phyloP scores from a whole-genome alignment of 2,888 invertebrate genomes.

The Athetis lepigone region DNA sequence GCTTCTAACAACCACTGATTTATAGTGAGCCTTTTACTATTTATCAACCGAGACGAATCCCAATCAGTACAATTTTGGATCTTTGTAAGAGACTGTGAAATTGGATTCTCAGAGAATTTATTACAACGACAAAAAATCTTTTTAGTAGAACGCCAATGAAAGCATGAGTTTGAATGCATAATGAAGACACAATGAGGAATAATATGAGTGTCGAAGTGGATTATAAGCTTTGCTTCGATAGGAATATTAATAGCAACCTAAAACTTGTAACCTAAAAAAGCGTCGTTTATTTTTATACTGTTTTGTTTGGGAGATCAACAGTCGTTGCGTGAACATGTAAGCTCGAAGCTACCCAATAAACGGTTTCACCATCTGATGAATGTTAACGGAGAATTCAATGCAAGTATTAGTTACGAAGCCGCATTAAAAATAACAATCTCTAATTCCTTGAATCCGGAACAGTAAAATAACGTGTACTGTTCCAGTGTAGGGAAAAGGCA shows the following conservation, averaged over 20 bases:
- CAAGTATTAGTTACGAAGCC: constrained; percentile 18
- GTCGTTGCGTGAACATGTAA: constrained; percentile 21
- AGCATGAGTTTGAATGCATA: constrained; percentile 68
- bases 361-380: constrained; percentile 49
- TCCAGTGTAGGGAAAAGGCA: too few relatives aligned
- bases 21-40: constrained; percentile 75
- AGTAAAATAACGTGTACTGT: constrained; percentile 6
- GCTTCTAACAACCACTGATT: constrained; percentile 75
- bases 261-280: constrained; percentile 47
- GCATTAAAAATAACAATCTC: constrained; percentile 20
- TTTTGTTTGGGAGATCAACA: constrained; percentile 42
- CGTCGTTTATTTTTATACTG: constrained; percentile 46
- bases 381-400: constrained; percentile 23
- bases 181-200: constrained; percentile 66
- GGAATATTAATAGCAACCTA: constrained; percentile 66
- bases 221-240: constrained; percentile 64
- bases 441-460: constrained; percentile 10
- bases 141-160: constrained; percentile 47
- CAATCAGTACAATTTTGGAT: constrained; percentile 74
- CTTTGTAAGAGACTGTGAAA: constrained; percentile 68
- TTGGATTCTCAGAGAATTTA: constrained; percentile 60
- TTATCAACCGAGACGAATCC: constrained; percentile 78
- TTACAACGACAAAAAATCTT: constrained; percentile 50
- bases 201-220: constrained; percentile 65
- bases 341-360: constrained; percentile 17